Evolutionary conservation across 2,113 vertebrate species (phyloP).

Genomic region (Carassius auratus): DNA sequence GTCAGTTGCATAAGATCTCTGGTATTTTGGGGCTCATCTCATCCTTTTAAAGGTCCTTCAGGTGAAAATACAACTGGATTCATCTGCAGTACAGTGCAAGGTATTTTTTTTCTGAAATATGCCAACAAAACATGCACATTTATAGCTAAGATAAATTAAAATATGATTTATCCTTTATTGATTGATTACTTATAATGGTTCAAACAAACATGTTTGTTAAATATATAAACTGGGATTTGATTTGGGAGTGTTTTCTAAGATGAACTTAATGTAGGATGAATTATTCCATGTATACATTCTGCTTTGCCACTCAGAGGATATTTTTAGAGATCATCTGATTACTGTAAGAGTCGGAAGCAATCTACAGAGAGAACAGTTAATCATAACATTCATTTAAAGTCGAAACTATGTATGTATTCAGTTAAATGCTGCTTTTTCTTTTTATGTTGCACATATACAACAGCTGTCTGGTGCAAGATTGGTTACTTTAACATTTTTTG

Average conservation of each 20-base stretch:
- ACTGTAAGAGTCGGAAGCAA: neutral
- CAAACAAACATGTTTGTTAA: neutral
- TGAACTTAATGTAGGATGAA: neutral
- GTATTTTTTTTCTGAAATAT: neutral
- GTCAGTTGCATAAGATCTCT: neutral
- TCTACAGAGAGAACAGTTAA: neutral
- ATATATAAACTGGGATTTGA: neutral
- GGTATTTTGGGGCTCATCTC: neutral
- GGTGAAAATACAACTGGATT: neutral
- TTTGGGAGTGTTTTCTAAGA: neutral
- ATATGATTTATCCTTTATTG: neutral
- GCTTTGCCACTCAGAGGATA: neutral
- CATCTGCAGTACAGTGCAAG: constrained; percentile 9
- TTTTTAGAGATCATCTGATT: neutral
- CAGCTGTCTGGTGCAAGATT: neutral
- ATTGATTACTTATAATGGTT: neutral
- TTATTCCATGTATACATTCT: neutral
- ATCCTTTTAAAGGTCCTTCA: neutral
- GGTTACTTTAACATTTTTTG: neutral
- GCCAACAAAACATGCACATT: neutral
- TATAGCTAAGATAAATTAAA: neutral
- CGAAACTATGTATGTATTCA: neutral
- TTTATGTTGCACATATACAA: neutral
- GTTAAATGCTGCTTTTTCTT: neutral
- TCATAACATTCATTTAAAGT: neutral